A percentile compares a stretch with the other conserved stretches of the same genome.
Evolutionary conservation across 1,140 invertebrate genomes (phyloP).

Genomic region (Hydropsyche tenuis): DNA sequence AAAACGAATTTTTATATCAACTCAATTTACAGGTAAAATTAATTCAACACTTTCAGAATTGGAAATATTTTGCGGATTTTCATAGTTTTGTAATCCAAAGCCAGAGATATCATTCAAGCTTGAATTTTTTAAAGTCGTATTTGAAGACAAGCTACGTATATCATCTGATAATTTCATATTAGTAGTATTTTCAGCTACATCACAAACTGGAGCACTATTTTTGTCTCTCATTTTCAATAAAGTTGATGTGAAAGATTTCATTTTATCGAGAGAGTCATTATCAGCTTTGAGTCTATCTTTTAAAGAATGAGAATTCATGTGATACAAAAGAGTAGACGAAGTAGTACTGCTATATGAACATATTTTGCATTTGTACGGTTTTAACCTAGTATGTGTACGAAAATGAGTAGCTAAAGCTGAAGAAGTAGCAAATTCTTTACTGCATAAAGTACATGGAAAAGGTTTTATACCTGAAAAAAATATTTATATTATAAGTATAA

Average conservation of each 20-base stretch:
- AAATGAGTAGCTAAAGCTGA: conserved; percentile 23
- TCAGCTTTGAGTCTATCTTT: conserved; percentile 2
- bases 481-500: neutral
- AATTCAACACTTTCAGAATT: too few species aligned
- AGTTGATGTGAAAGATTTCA: neutral
- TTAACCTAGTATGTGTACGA: conserved; percentile 34
- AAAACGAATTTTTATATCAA: too few species aligned
- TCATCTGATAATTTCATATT: neutral
- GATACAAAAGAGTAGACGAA: conserved; percentile 23
- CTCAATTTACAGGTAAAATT: too few species aligned
- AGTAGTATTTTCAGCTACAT: neutral
- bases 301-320: conserved; percentile 30
- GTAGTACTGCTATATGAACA: conserved; percentile 29
- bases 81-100: too few species aligned
- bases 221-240: neutral
- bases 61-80: too few species aligned
- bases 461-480: conserved; percentile 34
- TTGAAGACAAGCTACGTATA: neutral
- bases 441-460: conserved; percentile 33
- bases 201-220: neutral
- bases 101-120: too few species aligned
- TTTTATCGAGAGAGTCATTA: neutral
- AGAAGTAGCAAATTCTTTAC: conserved; percentile 30
- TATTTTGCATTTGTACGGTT: conserved; percentile 35
- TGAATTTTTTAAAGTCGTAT: neutral